These are phyloP conservation scores for Drosophila pallidifrons DNA, from an alignment of 1,140 invertebrate genomes.

Conservation along the genomic window DNA sequence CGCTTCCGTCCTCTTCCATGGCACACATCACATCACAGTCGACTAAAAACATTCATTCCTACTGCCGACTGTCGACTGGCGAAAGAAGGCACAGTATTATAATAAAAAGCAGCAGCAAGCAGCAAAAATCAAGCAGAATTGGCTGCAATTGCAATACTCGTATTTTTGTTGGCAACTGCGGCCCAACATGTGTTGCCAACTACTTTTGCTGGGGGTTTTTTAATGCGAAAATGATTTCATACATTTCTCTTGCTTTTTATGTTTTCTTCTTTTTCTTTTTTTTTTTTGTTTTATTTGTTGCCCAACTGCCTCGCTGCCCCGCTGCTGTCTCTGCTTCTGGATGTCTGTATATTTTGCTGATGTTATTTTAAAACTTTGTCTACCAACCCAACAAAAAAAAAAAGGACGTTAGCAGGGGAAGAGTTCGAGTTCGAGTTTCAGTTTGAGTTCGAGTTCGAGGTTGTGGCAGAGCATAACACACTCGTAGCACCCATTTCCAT, in stretches of 20 bases:
- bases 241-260: conserved; percentile 25
- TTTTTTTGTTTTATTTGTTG: too few species aligned
- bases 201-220: conserved; percentile 56
- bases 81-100: conserved; percentile 26
- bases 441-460: neutral
- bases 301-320: neutral
- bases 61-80: neutral
- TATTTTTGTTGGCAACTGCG: conserved; percentile 44
- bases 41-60: conserved; percentile 30
- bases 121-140: conserved; percentile 39
- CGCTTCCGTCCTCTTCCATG: conserved; percentile 30
- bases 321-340: neutral
- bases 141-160: conserved; percentile 66
- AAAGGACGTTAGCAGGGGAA: conserved; percentile 10
- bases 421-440: neutral
- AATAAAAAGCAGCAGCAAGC: conserved; percentile 36
- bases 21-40: conserved; percentile 15
- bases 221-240: conserved; percentile 77
- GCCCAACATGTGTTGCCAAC: conserved; percentile 60
- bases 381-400: conserved; percentile 21
- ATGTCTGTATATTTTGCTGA: conserved; percentile 20
- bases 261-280: neutral
- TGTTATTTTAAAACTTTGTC: conserved; percentile 69
- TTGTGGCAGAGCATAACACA: neutral
- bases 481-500: conserved; percentile 23